Evolutionary conservation across 2,113 vertebrate genomes (phyloP).

Genomic region (Sciurus niger): DNA sequence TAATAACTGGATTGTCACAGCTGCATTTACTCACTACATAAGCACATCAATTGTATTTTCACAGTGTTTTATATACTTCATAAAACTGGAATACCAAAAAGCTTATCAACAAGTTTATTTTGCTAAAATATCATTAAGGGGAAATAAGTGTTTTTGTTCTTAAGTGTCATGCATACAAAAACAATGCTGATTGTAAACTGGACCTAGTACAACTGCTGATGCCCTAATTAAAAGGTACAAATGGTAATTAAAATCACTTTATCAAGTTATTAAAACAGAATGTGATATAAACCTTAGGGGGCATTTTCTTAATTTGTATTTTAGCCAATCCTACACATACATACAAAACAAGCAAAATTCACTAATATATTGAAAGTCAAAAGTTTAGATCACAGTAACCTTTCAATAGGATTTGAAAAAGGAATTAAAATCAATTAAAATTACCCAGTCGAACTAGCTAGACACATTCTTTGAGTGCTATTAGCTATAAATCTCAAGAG

Average conservation of each 20-base stretch:
- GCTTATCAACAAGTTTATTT: slow-evolving; percentile 17
- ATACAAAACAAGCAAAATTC: slow-evolving; percentile 50
- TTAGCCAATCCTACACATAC: slow-evolving; percentile 42
- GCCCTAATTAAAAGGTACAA: slow-evolving; percentile 50
- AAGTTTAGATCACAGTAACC: neutral
- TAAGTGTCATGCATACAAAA: neutral
- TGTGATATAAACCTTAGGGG: neutral
- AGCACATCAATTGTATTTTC: neutral
- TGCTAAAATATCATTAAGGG: neutral
- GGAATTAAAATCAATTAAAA: slow-evolving; percentile 61
- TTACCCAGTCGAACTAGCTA: slow-evolving; percentile 40
- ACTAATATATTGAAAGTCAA: slow-evolving; percentile 29
- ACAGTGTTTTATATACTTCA: slow-evolving; percentile 4
- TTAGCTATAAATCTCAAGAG: slow-evolving; percentile 59
- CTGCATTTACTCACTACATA: neutral
- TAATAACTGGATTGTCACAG: slow-evolving; percentile 27
- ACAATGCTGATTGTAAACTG: slow-evolving; percentile 36
- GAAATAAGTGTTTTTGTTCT: slow-evolving; percentile 58
- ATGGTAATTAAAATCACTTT: slow-evolving; percentile 55
- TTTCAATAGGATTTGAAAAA: slow-evolving; percentile 60
- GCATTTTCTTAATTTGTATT: slow-evolving; percentile 59
- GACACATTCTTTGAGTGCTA: slow-evolving; percentile 3
- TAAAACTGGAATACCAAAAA: slow-evolving; percentile 32
- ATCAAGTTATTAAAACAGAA: slow-evolving; percentile 25
- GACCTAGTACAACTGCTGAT: slow-evolving; percentile 10